Percentiles rank a stretch among this genome's conserved stretches.
Conservation (phyloP, 2,888 invertebrate species). For the Anticlea derivata region DNA sequence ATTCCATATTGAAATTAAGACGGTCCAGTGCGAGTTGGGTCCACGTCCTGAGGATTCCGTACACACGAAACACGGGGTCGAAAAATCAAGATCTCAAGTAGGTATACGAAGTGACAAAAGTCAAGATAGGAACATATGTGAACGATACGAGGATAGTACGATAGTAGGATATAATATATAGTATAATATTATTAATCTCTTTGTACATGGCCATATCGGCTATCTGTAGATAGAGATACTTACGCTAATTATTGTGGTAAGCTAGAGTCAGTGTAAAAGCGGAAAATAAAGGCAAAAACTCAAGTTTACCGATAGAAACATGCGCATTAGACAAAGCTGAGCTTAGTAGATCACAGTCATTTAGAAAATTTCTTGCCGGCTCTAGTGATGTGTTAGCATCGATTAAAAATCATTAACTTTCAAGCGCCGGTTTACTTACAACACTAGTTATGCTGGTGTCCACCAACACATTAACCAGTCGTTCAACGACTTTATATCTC, state of each 20-base stretch:
- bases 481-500: too few species aligned
- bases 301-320: conserved; percentile 33
- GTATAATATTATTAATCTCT: too few species aligned
- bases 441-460: conserved; percentile 19
- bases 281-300: conserved; percentile 20
- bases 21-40: too few species aligned
- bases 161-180: too few species aligned
- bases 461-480: too few species aligned
- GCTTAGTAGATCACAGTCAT: conserved; percentile 43
- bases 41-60: too few species aligned
- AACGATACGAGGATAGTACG: too few species aligned
- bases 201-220: background rate
- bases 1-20: too few species aligned
- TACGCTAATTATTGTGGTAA: conserved; percentile 8
- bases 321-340: conserved; percentile 37
- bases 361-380: conserved; percentile 41
- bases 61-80: too few species aligned
- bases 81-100: too few species aligned
- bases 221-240: background rate
- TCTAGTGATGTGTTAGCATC: conserved; percentile 61
- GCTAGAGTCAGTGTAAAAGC: conserved; percentile 15
- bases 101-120: too few species aligned
- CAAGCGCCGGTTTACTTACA: conserved; percentile 31
- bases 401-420: conserved; percentile 75
- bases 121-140: too few species aligned